Base-by-base conservation (phyloP, 2,888 invertebrate genomes). In the Clunio marinus region DNA sequence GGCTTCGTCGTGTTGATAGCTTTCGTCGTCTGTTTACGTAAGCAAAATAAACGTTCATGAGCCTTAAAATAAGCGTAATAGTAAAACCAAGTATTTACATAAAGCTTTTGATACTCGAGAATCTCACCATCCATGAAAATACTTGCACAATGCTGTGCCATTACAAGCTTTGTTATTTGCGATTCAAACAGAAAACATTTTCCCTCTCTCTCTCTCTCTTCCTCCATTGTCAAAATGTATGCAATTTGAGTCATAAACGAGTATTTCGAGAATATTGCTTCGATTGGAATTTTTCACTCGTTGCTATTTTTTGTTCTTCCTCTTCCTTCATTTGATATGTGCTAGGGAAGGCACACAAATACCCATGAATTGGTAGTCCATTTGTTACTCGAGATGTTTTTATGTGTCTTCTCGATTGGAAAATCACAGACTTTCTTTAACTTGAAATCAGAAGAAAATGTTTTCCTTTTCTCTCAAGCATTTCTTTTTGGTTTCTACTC, bases 161-260 rank as follows among this genome's bases (percentile, higher is more conserved):
- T 32, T 10, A 8, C 17, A 51, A 20, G 20, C 51, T 51, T 22
- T 51, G 51, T 51, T 51, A 51, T 51, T 51, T 51, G 51, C 22
- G 7, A 22, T 51, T 51, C 51, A 22, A 22, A 22, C 22, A 20
- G 51, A 22, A 51, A 51, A 22, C 51, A 2, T 22, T n/a, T 7
- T 7, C 15, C n/a, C n/a, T 8, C 8, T 45, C 4, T 15, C 45
- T 10, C 4, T 22, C n/a, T 22, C 51, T 17, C 51, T 22, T 51
- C 22, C 8, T 7, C 32, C 2, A 41, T n/a, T 24, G 25, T n/a
- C 57, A 66, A 51, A 55, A 35, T 66, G 66, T n/a, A 66, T 66
- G 66, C 66, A 66, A 66, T 66, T 35, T 66, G 66, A 66, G 66
- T 35, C 66, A 66, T 55, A 66, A 66, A 66, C 32, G 66, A 65